Base-by-base conservation (phyloP, 2,888 invertebrate species). In the Brachyopa scutellaris region DNA sequence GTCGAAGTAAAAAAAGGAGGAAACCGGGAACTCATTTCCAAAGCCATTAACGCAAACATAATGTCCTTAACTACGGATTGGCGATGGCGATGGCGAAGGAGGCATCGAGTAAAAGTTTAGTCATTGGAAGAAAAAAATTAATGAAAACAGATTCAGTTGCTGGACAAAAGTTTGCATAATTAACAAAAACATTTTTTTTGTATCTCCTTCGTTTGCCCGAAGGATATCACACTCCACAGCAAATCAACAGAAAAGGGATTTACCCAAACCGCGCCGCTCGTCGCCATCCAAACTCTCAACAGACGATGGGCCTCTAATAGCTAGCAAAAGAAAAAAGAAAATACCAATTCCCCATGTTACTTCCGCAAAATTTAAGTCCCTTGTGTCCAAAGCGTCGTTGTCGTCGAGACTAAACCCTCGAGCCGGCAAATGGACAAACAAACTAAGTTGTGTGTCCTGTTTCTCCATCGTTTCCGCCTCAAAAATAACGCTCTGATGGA, bases 291-390 rank as follows among this genome's bases (percentile, higher is more conserved):
- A n/a, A 33, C 31, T 13, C 19, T 13, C 19, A 13, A 13, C 11
- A 6, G 26, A 26, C 26, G 6, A 3, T 66, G 6, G 4, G 21
- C 11, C n/a, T 51, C n/a, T 64, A 59, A 73, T 79, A 29, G 59
- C 51, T 79, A 55, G 57, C 62, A 76, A 76, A 69, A 69, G 49
- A 74, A 84, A 85, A 84, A 76, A 69, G 64, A 42, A 74, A 84
- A 85, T 84, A 84, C 86, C 86, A 86, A 88, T 88, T 88, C 87
- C 85, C 87, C 87, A 87, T 87, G 86, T 89, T 89, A 88, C 87
- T 89, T 89, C 87, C 88, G 87, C 87, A 87, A 88, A 88, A 89
- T 89, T 89, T 86, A 88, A 87, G 86, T 86, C 85, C 87, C 87
- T 86, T 88, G 87, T 87, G 87, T 40, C 67, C 36, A 17, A 55